phyloP scores from a whole-genome alignment of 2,797 vertebrate species.

The Argentina silus region DNA sequence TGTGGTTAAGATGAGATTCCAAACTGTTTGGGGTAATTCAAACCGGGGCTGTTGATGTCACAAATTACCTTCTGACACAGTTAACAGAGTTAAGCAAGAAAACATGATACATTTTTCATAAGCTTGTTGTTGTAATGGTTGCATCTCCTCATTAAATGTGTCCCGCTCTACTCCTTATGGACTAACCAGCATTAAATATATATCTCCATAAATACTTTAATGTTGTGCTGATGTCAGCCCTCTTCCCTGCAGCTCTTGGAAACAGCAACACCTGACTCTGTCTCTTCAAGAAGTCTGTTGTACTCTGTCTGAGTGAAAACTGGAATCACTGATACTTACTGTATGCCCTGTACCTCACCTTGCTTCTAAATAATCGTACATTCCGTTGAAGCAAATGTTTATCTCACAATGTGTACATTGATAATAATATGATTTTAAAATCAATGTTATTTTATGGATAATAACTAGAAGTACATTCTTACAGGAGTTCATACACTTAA shows the following conservation, averaged over 20 bases:
- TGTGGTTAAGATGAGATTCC: slow-evolving; percentile 19
- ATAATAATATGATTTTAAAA: background rate
- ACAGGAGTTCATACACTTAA: background rate
- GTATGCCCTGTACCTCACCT: background rate
- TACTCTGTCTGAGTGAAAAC: background rate
- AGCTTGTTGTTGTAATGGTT: slow-evolving; percentile 78
- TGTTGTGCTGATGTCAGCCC: slow-evolving; percentile 69
- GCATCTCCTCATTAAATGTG: slow-evolving; percentile 79
- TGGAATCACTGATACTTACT: background rate
- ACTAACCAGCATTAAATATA: slow-evolving; percentile 85
- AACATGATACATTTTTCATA: slow-evolving; percentile 80
- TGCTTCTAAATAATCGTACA: background rate
- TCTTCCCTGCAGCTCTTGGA: slow-evolving; percentile 39
- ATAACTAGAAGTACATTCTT: background rate
- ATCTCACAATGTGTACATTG: background rate
- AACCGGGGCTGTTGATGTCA: slow-evolving; percentile 55
- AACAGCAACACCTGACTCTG: background rate
- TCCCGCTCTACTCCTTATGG: slow-evolving; percentile 76
- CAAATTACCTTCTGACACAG: slow-evolving; percentile 72
- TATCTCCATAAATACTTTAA: slow-evolving; percentile 82
- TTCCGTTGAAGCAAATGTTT: background rate
- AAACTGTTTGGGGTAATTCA: slow-evolving; percentile 46
- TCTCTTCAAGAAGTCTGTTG: background rate
- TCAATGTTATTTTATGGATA: background rate
- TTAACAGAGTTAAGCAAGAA: slow-evolving; percentile 77